Base-by-base conservation (phyloP, 2,113 vertebrate genomes). In the Brachyhypopomus gauderio region DNA sequence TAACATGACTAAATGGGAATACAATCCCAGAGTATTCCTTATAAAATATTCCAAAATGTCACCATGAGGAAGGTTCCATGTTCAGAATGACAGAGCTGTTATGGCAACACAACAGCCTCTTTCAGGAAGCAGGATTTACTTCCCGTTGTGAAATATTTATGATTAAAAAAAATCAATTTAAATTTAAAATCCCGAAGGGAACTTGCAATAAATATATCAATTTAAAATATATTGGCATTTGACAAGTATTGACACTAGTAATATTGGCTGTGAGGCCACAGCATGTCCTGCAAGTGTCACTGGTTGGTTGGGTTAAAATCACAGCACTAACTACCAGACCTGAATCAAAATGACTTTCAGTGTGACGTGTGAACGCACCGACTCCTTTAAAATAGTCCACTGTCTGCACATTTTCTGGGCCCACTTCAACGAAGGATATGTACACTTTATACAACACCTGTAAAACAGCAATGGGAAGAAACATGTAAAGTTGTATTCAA, bases 381-480 rank as follows among this genome's bases (percentile, higher is more conserved):
- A 98, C 93, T 87, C 97, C 97, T 94, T 97, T 99, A 87, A 98
- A 82, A 77, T 97, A 99, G 90, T 99, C 97, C 1, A 80, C 93
- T 5, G 93, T 95, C 14, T 86, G 93, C 72, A 98, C 95, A 4
- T 96, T 96, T 1, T 86, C 92, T 6, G 94, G 90, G 63, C 97
- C 97, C 70, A 97, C 96, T 79, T 95, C 96, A 91, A 98, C 97
- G 77, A 99, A 99, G 69, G 96, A 98, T 82, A 97, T 98, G 88
- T 96, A 99, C 83, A 98, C 96, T 84, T 99, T 99, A 90, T 99
- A 99, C 45, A 99, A 84, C 79, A 98, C 97, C 97, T 94, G 78
- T 20, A 77, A 67, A 82, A 59, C 48, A 9, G 73, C 5, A 36
- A 76, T 4, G 34, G 52, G 25, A 67, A 67, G 16, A 20, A 25